Evolutionary conservation across 2,113 vertebrate species (phyloP), one percentile per base, ranked within the genome.

Genomic region (Limanda limanda): DNA sequence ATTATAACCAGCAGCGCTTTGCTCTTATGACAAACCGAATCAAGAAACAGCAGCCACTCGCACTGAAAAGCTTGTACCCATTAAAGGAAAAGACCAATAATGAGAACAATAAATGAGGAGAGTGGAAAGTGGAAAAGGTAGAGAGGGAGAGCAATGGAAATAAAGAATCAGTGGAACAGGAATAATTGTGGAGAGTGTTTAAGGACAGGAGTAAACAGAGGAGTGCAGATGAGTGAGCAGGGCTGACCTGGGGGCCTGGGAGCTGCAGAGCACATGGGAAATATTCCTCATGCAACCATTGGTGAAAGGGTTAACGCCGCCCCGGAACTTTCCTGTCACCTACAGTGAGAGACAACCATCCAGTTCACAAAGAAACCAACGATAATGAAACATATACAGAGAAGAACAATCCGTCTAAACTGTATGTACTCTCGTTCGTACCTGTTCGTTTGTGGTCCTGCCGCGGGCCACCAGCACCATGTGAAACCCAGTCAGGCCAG

Each of bases 241-340:
- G 31, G 25, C 76, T 73, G 85, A 99, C 98, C 98, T 97, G 74
- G 98, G 98, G 1, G 97, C 97, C 0, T 95, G 96, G 24, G 98
- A 98, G 83, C 97, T 97, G 86, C 97, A 99, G 18, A 99, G 96
- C 1, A 99, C 96, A 45, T 96, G 94, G 78, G 96, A 96, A 88
- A 98, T 95, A 0, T 99, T 99, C 86, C 92, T 97, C 87, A 92
- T 92, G 86, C 97, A 99, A 86, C 98, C 98, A 0, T 97, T 96
- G 79, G 97, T 99, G 91, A 99, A 99, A 55, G 98, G 98, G 84
- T 99, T 99, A 71, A 99, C 97, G 0, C 98, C 97, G 20, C 97
- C 97, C 0, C 97, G 95, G 91, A 99, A 99, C 93, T 99, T 99
- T 82, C 98, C 98, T 0, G 98, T 99, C 86, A 99, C 98, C 98